A percentile compares a stretch with the other conserved stretches of the same genome.
These are phyloP conservation scores for Toxonevra muliebris DNA, from an alignment of 2,888 invertebrate genomes.

Conservation along the genomic window DNA sequence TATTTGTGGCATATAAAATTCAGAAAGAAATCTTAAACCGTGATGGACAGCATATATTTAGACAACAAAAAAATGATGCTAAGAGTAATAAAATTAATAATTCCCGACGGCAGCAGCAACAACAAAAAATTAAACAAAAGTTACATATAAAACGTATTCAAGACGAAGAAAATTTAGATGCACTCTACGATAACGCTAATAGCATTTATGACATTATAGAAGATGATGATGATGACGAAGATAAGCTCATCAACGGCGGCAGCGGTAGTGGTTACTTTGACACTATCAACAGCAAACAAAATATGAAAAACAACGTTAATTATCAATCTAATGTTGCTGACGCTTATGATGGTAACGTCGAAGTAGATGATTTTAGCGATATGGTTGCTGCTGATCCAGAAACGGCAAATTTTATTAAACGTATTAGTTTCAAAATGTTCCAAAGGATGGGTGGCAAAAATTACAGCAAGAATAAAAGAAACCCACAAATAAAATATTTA, in stretches of 20 bases:
- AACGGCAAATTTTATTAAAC: conserved; percentile 29
- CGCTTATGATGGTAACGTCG: conserved; percentile 6
- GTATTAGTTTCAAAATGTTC: conserved; percentile 33
- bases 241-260: background rate
- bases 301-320: background rate
- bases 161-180: conserved; percentile 1
- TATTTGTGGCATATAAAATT: background rate
- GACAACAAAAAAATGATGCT: conserved; percentile 1
- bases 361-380: conserved; percentile 13
- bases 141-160: background rate
- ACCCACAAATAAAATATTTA: background rate
- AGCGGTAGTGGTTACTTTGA: conserved; percentile 47
- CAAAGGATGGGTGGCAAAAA: conserved; percentile 6
- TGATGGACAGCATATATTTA: too few relatives aligned
- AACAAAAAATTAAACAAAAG: background rate
- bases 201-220: conserved; percentile 1
- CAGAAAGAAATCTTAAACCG: too few relatives aligned
- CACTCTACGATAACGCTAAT: conserved; percentile 9
- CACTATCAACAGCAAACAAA: conserved; percentile 26
- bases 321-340: too few relatives aligned
- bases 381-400: conserved; percentile 15
- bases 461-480: background rate
- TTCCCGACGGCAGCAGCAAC: background rate
- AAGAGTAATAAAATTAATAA: background rate
- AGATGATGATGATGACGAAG: background rate